These are phyloP conservation scores for Conus ventricosus DNA, from an alignment of 1,140 invertebrate species.

Conservation along the genomic window DNA sequence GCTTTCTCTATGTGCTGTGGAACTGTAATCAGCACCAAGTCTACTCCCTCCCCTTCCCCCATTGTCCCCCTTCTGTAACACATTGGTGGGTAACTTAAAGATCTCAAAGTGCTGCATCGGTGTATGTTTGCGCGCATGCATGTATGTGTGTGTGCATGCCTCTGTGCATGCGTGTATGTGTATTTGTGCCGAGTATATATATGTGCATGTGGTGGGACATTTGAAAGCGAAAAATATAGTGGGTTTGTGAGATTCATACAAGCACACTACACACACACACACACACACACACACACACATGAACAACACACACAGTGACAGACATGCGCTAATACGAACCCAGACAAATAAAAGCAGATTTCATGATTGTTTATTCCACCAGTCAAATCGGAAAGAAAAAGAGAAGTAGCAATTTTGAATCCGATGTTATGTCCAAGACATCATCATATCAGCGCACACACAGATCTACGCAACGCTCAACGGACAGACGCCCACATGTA, in stretches of 20 bases:
- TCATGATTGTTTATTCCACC: conserved; percentile 27
- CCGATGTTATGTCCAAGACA: neutral
- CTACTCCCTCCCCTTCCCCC: too few species aligned
- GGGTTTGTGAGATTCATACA: too few species aligned
- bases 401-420: conserved; percentile 19
- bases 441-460: neutral
- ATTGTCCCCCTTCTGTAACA: too few species aligned
- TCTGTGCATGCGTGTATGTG: neutral
- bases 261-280: neutral
- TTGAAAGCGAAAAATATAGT: too few species aligned
- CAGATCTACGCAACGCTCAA: neutral
- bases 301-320: neutral
- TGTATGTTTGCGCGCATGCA: neutral
- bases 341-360: neutral
- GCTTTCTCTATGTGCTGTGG: too few species aligned
- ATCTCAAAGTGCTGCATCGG: neutral
- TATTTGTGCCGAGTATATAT: neutral
- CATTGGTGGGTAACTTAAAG: too few species aligned
- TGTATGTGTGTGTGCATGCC: conserved; percentile 9
- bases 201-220: neutral
- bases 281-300: conserved; percentile 3
- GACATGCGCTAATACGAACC: neutral
- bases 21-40: too few species aligned
- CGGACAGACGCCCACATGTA: neutral
- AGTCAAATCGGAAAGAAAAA: conserved; percentile 13